Percentiles rank a stretch among this genome's conserved stretches.
These are phyloP conservation scores for Sander vitreus DNA, from an alignment of 2,113 vertebrate genomes.

Conservation along the genomic window DNA sequence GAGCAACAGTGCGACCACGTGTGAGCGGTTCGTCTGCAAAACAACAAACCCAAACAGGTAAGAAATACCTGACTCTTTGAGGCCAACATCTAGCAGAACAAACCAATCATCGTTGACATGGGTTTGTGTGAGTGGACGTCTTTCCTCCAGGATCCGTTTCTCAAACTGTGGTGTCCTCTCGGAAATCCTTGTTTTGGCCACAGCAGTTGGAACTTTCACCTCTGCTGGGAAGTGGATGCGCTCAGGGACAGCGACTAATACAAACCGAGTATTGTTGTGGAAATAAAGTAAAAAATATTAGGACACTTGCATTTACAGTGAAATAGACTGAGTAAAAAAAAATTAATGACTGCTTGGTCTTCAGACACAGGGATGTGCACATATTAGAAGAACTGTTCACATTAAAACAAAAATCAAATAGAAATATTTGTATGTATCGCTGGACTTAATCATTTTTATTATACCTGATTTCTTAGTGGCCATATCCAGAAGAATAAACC, in stretches of 20 bases:
- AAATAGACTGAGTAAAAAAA: too few relatives aligned
- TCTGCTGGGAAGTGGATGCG: constrained; percentile 39
- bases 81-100: constrained; percentile 72
- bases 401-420: not conserved
- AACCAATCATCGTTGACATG: constrained; percentile 78
- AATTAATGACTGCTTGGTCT: not conserved
- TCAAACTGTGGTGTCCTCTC: constrained; percentile 66
- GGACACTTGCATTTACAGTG: not conserved
- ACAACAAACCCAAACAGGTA: not conserved
- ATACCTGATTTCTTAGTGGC: constrained; percentile 74
- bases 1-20: constrained; percentile 1
- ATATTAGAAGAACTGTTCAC: not conserved
- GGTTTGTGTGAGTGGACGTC: constrained; percentile 36
- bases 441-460: not conserved
- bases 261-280: constrained; percentile 39
- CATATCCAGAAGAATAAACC: constrained; percentile 66
- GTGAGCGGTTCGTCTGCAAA: constrained; percentile 18
- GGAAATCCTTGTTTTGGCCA: constrained; percentile 36
- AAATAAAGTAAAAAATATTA: constrained; percentile 9
- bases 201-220: constrained; percentile 27
- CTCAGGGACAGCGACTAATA: constrained; percentile 48
- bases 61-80: constrained; percentile 70
- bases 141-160: constrained; percentile 69
- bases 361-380: not conserved
- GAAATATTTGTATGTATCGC: not conserved